Evolutionary conservation across 2,888 invertebrate species (phyloP).

Genomic region (Thumatha senex): DNA sequence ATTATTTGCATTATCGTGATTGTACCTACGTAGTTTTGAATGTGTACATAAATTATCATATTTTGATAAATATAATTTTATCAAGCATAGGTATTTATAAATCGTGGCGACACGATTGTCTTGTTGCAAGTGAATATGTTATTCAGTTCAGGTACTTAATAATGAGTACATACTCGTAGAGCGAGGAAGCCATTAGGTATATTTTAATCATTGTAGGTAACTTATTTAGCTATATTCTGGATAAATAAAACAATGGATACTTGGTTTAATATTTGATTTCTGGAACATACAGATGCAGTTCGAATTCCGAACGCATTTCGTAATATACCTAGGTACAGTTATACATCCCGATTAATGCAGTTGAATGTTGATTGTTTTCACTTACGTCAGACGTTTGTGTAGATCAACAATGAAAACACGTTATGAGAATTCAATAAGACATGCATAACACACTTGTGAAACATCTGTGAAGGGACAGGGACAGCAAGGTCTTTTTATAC

Average conservation of each 20-base stretch:
- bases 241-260: neutral
- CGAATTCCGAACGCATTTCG: constrained; percentile 19
- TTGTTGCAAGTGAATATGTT: too few species aligned
- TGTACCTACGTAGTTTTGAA: neutral
- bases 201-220: neutral
- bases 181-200: neutral
- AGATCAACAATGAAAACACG: constrained; percentile 41
- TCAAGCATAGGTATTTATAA: neutral
- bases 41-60: neutral
- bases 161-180: too few species aligned
- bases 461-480: constrained; percentile 21
- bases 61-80: neutral
- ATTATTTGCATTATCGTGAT: neutral
- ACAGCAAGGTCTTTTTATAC: constrained; percentile 11
- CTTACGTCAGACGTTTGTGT: constrained; percentile 37
- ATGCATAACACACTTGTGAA: constrained; percentile 21
- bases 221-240: neutral
- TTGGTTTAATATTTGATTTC: neutral
- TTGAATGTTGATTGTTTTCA: constrained; percentile 16
- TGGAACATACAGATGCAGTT: neutral
- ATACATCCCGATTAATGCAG: too few species aligned
- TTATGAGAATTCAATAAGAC: constrained; percentile 30
- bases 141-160: too few species aligned
- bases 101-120: neutral
- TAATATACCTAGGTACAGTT: neutral